phyloP scores from a whole-genome alignment of 2,797 vertebrate genomes.

The Falco novaeseelandiae region DNA sequence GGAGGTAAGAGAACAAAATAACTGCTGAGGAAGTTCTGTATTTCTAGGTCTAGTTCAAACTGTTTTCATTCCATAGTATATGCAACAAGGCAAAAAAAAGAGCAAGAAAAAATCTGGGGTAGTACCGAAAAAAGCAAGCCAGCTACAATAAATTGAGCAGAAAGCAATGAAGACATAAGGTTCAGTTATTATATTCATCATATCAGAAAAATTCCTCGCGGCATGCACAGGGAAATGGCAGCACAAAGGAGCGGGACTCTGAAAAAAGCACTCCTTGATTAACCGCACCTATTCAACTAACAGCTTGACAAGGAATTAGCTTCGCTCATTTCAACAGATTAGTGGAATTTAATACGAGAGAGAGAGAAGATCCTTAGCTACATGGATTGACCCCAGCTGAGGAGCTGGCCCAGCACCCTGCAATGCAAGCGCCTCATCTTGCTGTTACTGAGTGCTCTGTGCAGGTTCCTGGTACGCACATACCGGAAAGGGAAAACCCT shows the following conservation, averaged over 20 bases:
- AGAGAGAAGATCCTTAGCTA: background rate
- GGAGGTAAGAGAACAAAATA: background rate
- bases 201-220: background rate
- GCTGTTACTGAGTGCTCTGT: background rate
- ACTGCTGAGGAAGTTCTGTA: background rate
- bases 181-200: background rate
- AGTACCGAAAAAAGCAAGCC: background rate
- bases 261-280: background rate
- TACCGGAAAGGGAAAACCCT: background rate
- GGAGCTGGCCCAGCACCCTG: background rate
- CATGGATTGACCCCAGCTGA: rapidly evolving
- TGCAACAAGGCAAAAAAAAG: background rate
- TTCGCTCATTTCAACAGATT: background rate
- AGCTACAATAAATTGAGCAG: background rate
- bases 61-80: background rate
- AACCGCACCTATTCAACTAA: background rate
- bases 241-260: background rate
- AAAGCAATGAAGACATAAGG: background rate
- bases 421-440: background rate
- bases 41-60: background rate
- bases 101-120: background rate
- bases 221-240: background rate
- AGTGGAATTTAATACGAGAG: background rate
- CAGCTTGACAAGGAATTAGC: background rate
- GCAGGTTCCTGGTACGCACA: background rate